phyloP scores from a whole-genome alignment of 2,888 invertebrate genomes.

The Drosophila anceps region DNA sequence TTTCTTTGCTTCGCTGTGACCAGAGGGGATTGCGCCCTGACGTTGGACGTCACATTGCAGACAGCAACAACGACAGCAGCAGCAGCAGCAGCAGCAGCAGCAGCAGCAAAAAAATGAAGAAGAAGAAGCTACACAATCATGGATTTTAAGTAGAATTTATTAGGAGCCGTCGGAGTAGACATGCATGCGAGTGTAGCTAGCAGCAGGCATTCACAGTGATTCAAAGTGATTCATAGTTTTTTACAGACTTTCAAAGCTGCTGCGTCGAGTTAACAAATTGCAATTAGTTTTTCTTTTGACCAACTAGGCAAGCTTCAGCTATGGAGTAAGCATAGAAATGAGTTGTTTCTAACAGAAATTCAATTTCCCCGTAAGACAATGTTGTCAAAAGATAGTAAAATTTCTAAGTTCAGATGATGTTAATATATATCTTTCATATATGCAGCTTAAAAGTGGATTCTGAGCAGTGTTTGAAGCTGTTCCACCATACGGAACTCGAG shows the following conservation, averaged over 20 bases:
- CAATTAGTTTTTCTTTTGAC: background rate
- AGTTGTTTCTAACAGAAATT: background rate
- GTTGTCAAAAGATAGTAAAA: no score
- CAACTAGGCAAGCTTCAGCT: background rate
- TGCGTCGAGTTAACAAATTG: background rate
- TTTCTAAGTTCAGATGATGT: no score
- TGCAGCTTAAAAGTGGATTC: no score
- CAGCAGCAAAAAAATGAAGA: background rate
- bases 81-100: no score
- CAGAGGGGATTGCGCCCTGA: conserved; percentile 36
- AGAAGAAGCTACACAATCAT: conserved; percentile 48
- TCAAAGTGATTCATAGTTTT: background rate
- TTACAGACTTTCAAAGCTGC: background rate
- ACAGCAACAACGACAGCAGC: no score
- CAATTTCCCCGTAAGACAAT: no score
- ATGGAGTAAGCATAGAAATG: background rate
- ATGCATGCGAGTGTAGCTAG: background rate
- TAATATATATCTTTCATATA: no score
- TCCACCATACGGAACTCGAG: no score
- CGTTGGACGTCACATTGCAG: conserved; percentile 2
- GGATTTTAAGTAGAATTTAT: conserved; percentile 66
- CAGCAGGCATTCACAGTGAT: background rate
- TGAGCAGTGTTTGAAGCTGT: no score
- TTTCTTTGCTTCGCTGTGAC: conserved; percentile 30
- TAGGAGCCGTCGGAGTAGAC: conserved; percentile 6